Base-by-base conservation (phyloP, 2,797 vertebrate species). In the Ceyx erithaca region DNA sequence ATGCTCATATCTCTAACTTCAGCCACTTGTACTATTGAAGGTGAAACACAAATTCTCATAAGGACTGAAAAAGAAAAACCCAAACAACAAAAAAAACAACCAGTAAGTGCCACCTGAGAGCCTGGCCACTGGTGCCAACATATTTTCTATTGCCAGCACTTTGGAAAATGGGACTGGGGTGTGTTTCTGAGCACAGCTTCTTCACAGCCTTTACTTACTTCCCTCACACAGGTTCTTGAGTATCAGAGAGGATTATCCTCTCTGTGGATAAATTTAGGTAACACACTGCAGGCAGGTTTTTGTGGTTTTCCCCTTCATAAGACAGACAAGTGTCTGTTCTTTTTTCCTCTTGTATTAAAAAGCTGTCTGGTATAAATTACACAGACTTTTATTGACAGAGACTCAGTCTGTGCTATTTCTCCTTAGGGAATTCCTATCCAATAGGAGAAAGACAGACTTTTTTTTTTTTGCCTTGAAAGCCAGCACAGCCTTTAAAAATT, bases 311-410 rank as follows among this genome's bases (percentile, higher is more conserved):
- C 45, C 33, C 58, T 90, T 77, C 62, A 41, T 45, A 75, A 84
- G 35, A 63, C 4, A 91, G 35, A 37, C 1, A 0, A 80, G 8
- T 17, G 16, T 80, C 49, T 85, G 48, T 31, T 70, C 20, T 75
- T 71, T 76, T 68, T 30, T 30, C 30, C 30, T 35, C 35, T n/a
- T 69, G 26, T 63, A 85, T 80, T 93, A 79, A 89, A 86, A 89
- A 78, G 30, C 66, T 95, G 69, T 75, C 87, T 80, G 45, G 48
- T 78, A 67, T 85, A 91, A 91, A 85, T 87, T 83, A 79, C 69
- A 87, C 40, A 51, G 25, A 57, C 21, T 72, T 92, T 75, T 91
- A 89, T 59, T 91, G 85, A 95, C 79, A 92, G 87, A 89, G 87
- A 87, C 31, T 55, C 62, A 58, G 37, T 46, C 80, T 85, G 28